Conservation (phyloP, 2,888 invertebrate species). For the Plebejus anna region DNA sequence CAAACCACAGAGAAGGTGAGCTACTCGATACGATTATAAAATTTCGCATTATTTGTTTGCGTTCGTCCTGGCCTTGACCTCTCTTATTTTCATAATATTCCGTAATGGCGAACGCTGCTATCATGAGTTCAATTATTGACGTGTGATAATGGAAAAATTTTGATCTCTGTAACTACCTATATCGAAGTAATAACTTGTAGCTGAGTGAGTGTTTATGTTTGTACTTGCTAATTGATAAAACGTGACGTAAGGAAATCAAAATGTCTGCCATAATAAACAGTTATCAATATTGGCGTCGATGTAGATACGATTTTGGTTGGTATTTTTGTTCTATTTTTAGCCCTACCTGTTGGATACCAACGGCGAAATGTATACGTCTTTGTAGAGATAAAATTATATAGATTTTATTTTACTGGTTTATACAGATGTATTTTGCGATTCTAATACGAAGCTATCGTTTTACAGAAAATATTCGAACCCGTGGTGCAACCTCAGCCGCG, state of each 20-base stretch:
- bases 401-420: background rate
- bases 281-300: slow-evolving; percentile 23
- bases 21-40: slow-evolving; percentile 40
- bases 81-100: slow-evolving; percentile 79
- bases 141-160: slow-evolving; percentile 61
- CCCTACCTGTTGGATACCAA: slow-evolving; percentile 17
- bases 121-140: slow-evolving; percentile 65
- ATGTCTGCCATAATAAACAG: slow-evolving; percentile 32
- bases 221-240: slow-evolving; percentile 27
- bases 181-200: slow-evolving; percentile 1
- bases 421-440: background rate
- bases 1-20: slow-evolving; percentile 76
- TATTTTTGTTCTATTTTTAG: slow-evolving; percentile 28
- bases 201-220: slow-evolving; percentile 20
- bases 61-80: slow-evolving; percentile 78
- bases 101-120: slow-evolving; percentile 76
- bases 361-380: background rate
- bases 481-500: slow-evolving; percentile 69
- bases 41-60: slow-evolving; percentile 66
- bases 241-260: slow-evolving; percentile 28
- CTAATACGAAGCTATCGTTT: slow-evolving; percentile 33
- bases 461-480: slow-evolving; percentile 72
- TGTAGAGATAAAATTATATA: background rate
- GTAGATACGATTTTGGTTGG: slow-evolving; percentile 19
- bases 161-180: slow-evolving; percentile 29